A percentile compares a stretch with the other conserved stretches of the same genome.
Evolutionary conservation across 2,888 invertebrate genomes (phyloP).

Genomic region (Caenorhabditis plicata): DNA sequence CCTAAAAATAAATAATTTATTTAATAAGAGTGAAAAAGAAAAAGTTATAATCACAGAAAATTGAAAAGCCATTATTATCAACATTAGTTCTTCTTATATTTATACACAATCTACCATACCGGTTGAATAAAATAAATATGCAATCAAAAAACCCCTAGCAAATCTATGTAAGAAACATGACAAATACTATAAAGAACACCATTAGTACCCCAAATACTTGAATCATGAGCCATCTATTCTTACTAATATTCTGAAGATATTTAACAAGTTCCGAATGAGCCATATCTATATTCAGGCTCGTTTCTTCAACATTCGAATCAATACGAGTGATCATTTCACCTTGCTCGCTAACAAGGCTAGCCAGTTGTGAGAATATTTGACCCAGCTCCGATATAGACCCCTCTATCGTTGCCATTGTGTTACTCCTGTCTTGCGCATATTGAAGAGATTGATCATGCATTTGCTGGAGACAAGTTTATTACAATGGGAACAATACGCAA

Average conservation of each 20-base stretch:
- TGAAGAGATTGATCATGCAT: slow-evolving; percentile 18
- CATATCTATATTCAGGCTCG: slow-evolving; percentile 93
- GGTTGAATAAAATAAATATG: background rate
- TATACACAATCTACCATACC: background rate
- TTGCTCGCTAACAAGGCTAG: slow-evolving; percentile 90
- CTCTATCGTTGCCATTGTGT: slow-evolving; percentile 98
- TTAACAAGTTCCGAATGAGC: slow-evolving; percentile 95
- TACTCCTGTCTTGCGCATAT: slow-evolving; percentile 78
- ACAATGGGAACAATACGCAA: background rate
- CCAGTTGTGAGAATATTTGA: slow-evolving; percentile 79
- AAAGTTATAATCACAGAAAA: slow-evolving; percentile 10
- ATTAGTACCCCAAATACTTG: slow-evolving; percentile 97
- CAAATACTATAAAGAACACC: slow-evolving; percentile 98
- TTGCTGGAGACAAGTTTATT: background rate
- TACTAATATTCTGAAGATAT: slow-evolving; percentile 91
- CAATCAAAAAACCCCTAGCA: background rate
- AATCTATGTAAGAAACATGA: slow-evolving; percentile 86
- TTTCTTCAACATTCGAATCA: slow-evolving; percentile 92
- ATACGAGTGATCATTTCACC: slow-evolving; percentile 83
- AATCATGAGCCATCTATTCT: slow-evolving; percentile 97
- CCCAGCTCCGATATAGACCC: slow-evolving; percentile 97
- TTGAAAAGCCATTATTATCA: slow-evolving; percentile 5
- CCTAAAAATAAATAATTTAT: slow-evolving; percentile 6
- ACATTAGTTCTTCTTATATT: background rate
- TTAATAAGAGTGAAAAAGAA: slow-evolving; percentile 3